Evolutionary conservation across 2,888 invertebrate genomes (phyloP).

Genomic region (Ochropacha duplaris): DNA sequence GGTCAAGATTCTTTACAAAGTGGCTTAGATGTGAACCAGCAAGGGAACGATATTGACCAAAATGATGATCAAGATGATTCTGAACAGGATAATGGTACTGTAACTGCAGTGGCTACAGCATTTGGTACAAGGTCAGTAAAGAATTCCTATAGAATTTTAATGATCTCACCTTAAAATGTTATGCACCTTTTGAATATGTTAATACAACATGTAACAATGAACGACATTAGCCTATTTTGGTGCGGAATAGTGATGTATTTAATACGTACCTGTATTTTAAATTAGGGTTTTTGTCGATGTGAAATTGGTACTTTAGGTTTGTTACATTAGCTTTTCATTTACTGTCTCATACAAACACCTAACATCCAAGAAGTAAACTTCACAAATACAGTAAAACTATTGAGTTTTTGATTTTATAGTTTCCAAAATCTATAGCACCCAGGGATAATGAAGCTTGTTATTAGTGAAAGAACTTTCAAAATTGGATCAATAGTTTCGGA

Average conservation of each 20-base stretch:
- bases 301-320: slow-evolving; percentile 1
- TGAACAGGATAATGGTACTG: slow-evolving; percentile 48
- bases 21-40: slow-evolving; percentile 64
- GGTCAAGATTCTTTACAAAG: slow-evolving; percentile 59
- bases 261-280: slow-evolving; percentile 14
- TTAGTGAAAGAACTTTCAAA: no score
- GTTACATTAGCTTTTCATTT: no score
- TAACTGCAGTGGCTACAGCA: slow-evolving; percentile 71
- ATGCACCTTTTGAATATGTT: slow-evolving; percentile 20
- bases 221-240: slow-evolving; percentile 32
- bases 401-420: no score
- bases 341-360: no score
- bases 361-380: no score
- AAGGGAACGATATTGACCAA: slow-evolving; percentile 64
- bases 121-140: slow-evolving; percentile 70
- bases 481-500: no score
- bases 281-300: slow-evolving; percentile 6
- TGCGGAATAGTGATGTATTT: slow-evolving; percentile 33
- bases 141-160: slow-evolving; percentile 37
- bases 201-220: slow-evolving; percentile 25
- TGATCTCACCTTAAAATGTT: slow-evolving; percentile 23
- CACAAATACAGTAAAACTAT: no score
- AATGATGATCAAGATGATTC: slow-evolving; percentile 46
- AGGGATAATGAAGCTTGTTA: no score
- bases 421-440: no score